Conservation (phyloP, 2,113 vertebrate species). For the Tricholaema leucomelas region DNA sequence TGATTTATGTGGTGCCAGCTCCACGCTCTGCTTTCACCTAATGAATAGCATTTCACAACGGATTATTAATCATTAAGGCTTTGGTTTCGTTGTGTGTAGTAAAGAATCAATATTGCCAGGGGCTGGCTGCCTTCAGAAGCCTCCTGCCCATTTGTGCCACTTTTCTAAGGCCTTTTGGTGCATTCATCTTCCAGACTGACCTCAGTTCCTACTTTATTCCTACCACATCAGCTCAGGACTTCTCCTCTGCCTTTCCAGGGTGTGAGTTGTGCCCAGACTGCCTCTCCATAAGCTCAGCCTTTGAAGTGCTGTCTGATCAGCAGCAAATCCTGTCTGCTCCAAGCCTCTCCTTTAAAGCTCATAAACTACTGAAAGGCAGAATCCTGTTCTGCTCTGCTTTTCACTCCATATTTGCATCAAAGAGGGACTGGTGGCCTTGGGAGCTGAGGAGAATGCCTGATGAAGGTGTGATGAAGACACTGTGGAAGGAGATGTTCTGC, state of each 20-base stretch:
- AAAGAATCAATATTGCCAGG: conserved; percentile 19
- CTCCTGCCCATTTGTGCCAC: not conserved
- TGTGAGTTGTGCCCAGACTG: not conserved
- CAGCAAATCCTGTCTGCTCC: not conserved
- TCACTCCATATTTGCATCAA: not conserved
- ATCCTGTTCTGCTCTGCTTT: not conserved
- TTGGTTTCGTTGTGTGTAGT: conserved; percentile 6
- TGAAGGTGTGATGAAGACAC: not conserved
- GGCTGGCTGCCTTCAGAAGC: not conserved
- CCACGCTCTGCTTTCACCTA: conserved; percentile 40
- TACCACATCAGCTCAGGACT: not conserved
- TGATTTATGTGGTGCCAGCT: conserved; percentile 38
- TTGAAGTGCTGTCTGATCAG: not conserved
- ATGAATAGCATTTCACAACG: conserved; percentile 49
- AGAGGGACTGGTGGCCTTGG: not conserved
- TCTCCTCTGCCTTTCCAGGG: not conserved
- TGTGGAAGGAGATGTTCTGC: not conserved
- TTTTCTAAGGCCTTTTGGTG: not conserved
- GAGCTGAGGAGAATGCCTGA: not conserved
- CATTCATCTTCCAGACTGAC: not conserved
- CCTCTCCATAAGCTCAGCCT: not conserved
- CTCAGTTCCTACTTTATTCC: not conserved
- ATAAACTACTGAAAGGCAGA: not conserved
- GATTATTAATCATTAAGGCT: conserved; percentile 52
- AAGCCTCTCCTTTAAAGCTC: not conserved